Evolutionary conservation across 2,113 vertebrate genomes (phyloP).

Genomic region (Archilochus colubris): DNA sequence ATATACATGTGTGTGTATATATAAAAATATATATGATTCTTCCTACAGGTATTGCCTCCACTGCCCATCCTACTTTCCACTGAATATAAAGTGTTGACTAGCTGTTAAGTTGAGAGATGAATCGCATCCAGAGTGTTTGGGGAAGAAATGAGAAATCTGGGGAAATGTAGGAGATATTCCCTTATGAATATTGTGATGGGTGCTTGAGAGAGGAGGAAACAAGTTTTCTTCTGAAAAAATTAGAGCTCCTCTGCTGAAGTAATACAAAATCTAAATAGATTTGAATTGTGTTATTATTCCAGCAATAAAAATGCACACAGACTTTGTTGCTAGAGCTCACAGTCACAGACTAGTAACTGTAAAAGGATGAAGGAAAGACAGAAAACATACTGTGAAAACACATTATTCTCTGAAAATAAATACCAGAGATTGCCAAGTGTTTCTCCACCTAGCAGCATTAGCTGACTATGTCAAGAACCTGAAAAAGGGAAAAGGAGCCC

Average conservation of each 20-base stretch:
- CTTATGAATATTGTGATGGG: not conserved
- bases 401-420: conserved; percentile 71
- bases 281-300: conserved; percentile 63
- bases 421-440: conserved; percentile 63
- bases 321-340: conserved; percentile 69
- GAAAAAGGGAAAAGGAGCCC: conserved; percentile 22
- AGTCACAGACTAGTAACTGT: conserved; percentile 65
- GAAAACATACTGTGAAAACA: conserved; percentile 71
- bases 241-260: not conserved
- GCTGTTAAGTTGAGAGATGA: conserved; percentile 3
- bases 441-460: conserved; percentile 60
- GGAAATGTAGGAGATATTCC: not conserved
- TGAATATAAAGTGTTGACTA: conserved; percentile 14
- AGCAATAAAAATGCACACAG: conserved; percentile 62
- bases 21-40: not conserved
- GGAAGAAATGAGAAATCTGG: conserved; percentile 2
- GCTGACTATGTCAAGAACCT: conserved; percentile 61
- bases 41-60: conserved; percentile 14
- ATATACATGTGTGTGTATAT: too few species aligned
- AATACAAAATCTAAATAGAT: conserved; percentile 49
- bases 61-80: conserved; percentile 16
- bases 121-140: not conserved
- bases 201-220: not conserved
- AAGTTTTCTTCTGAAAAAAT: conserved; percentile 22
- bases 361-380: conserved; percentile 62